A percentile compares a stretch with the other conserved stretches of the same genome.
Conservation (phyloP, 2,113 vertebrate species). For the Procapra przewalskii region DNA sequence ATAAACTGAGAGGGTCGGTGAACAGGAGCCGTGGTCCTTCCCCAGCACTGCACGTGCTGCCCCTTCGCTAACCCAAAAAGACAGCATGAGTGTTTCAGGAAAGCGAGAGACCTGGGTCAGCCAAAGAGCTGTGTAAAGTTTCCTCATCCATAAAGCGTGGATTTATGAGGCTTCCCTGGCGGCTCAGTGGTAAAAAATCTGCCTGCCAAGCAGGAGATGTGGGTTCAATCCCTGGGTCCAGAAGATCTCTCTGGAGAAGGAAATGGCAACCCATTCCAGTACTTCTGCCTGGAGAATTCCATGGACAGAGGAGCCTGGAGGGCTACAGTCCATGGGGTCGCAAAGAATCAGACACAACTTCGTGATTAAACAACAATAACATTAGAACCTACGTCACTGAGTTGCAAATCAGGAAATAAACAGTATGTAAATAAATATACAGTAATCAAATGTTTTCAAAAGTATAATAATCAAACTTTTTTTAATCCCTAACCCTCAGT, state of each 20-base stretch:
- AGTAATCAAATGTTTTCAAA: neutral
- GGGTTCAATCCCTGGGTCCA: neutral
- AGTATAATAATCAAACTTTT: neutral
- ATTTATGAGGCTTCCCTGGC: neutral
- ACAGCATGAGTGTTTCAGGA: neutral
- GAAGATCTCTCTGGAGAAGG: neutral
- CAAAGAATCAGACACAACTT: neutral
- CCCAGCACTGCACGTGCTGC: fast-evolving
- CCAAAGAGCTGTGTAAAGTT: neutral
- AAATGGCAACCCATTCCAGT: neutral
- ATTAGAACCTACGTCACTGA: neutral
- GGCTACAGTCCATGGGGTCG: neutral
- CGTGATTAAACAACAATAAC: neutral
- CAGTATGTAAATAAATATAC: neutral
- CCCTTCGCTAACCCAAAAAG: neutral
- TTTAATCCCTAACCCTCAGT: neutral
- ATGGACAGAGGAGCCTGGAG: neutral
- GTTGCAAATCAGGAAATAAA: neutral
- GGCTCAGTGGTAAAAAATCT: neutral
- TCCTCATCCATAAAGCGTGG: neutral
- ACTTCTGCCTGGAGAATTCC: neutral
- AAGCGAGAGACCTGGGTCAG: neutral
- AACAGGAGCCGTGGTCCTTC: neutral
- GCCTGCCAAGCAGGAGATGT: neutral
- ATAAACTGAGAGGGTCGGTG: neutral